Evolutionary conservation across 1,140 invertebrate species (phyloP).

Genomic region (Phymorhynchus buccinoides): DNA sequence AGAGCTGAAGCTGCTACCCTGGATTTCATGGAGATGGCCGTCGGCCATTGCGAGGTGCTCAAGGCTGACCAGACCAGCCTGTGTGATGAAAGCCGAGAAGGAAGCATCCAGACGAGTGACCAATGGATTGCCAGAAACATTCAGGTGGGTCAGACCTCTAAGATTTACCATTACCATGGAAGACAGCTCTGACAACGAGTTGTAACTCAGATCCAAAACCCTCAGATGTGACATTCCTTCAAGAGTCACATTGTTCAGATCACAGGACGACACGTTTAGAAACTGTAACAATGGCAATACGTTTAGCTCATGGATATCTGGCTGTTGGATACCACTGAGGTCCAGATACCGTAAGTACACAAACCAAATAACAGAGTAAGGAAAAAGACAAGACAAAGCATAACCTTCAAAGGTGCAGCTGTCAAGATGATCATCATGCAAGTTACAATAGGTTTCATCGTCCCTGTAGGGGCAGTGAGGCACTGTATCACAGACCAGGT

Average conservation of each 20-base stretch:
- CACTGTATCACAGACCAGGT: conserved; percentile 34
- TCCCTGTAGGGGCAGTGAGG: conserved; percentile 43
- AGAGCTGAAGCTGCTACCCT: background rate
- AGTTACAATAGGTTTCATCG: conserved; percentile 40
- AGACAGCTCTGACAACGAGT: conserved; percentile 13
- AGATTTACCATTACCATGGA: background rate
- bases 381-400: conserved; percentile 35
- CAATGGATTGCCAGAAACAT: background rate
- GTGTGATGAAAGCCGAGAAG: background rate
- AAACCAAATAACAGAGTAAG: background rate
- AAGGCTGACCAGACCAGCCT: background rate
- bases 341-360: conserved; percentile 18
- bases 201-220: conserved; percentile 34
- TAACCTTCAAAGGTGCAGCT: conserved; percentile 33
- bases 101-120: background rate
- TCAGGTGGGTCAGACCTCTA: background rate
- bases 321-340: background rate
- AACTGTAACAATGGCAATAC: conserved; percentile 24
- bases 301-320: background rate
- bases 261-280: conserved; percentile 34
- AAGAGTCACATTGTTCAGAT: background rate
- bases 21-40: background rate
- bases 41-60: background rate
- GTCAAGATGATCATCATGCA: background rate
- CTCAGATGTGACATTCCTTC: background rate